Percentiles rank a stretch among this genome's conserved stretches.
Evolutionary conservation across 2,113 vertebrate genomes (phyloP).

Genomic region (Pachypanchax playfairii): DNA sequence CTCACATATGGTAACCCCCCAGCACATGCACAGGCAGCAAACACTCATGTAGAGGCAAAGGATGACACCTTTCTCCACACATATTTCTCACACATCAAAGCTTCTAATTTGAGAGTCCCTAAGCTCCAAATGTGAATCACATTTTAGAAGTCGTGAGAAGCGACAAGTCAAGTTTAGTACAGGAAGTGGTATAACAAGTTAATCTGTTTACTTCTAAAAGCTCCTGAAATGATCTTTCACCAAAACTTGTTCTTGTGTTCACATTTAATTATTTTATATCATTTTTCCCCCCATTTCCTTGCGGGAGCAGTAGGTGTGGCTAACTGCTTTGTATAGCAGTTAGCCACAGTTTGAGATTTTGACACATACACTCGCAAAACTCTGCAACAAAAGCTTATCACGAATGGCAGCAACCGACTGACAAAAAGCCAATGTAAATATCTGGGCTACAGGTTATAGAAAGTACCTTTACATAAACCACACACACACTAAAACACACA

Average conservation of each 20-base stretch:
- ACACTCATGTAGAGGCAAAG: conserved; percentile 46
- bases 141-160: conserved; percentile 60
- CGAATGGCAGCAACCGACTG: neutral
- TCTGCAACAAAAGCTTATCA: neutral
- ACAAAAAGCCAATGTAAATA: neutral
- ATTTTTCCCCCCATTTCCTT: no score
- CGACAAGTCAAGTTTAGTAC: conserved; percentile 40
- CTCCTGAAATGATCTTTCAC: neutral
- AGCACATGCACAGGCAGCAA: conserved; percentile 19
- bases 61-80: conserved; percentile 70
- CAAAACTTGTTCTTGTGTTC: neutral
- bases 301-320: no score
- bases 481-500: neutral
- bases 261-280: neutral
- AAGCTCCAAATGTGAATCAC: conserved; percentile 60
- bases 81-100: conserved; percentile 72
- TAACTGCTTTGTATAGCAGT: neutral
- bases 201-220: conserved; percentile 23
- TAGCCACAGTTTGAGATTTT: neutral
- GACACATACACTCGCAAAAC: conserved; percentile 2
- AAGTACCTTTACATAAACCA: conserved; percentile 13
- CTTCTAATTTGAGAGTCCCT: conserved; percentile 74
- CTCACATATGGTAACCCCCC: conserved; percentile 26
- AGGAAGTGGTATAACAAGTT: conserved; percentile 44
- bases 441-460: neutral